A percentile compares a stretch with the other conserved stretches of the same genome.
phyloP scores from a whole-genome alignment of 1,140 invertebrate species.

The Cotesia glomerata region DNA sequence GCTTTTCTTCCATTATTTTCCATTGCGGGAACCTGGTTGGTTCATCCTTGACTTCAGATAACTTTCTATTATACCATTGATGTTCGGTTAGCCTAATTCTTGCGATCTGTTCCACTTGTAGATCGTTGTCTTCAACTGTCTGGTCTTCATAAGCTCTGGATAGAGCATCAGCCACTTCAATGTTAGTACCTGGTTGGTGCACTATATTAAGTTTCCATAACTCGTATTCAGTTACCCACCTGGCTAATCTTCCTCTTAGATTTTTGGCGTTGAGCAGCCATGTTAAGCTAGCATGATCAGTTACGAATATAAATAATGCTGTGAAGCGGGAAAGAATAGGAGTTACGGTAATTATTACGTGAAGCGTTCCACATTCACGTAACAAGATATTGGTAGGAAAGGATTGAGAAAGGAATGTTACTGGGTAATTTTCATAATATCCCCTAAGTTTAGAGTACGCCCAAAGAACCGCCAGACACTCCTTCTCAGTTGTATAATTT shows the following conservation, averaged over 20 bases:
- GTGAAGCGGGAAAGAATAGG: too few species aligned
- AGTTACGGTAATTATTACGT: too few species aligned
- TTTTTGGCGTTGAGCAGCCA: too few species aligned
- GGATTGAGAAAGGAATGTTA: too few species aligned
- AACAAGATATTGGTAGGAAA: too few species aligned
- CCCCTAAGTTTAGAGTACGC: neutral
- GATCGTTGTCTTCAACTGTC: too few species aligned
- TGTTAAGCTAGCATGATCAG: neutral
- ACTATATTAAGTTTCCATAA: too few species aligned
- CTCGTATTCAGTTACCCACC: too few species aligned
- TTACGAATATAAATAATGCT: too few species aligned
- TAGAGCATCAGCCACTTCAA: neutral
- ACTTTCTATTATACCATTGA: neutral
- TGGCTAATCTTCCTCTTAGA: too few species aligned
- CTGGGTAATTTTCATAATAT: neutral
- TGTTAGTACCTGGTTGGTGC: too few species aligned
- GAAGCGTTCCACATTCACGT: too few species aligned
- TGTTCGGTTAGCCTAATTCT: neutral
- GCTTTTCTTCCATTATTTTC: neutral
- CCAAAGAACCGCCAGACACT: neutral
- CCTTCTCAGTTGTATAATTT: neutral
- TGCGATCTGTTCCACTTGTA: neutral
- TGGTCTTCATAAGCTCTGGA: neutral
- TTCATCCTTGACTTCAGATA: neutral
- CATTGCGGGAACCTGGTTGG: neutral